Evolutionary conservation across 1,140 invertebrate genomes (phyloP).

Genomic region (Cylas formicarius): DNA sequence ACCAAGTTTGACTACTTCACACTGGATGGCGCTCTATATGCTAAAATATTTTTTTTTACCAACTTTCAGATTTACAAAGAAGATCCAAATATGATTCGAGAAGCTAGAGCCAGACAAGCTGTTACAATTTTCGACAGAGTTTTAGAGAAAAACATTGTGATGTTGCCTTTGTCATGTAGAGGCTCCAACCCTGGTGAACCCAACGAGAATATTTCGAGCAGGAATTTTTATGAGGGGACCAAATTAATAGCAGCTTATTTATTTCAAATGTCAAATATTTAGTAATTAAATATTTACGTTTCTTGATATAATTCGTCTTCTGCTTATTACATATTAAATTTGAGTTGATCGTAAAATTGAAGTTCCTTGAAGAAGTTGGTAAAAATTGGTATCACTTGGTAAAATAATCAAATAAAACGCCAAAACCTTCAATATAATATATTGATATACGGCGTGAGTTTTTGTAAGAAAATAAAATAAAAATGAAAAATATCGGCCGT

Average conservation of each 20-base stretch:
- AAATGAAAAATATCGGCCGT: too few species aligned
- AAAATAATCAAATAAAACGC: too few species aligned
- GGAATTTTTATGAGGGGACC: constrained; percentile 37
- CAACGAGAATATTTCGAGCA: constrained; percentile 35
- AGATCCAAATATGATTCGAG: constrained; percentile 38
- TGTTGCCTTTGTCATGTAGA: constrained; percentile 30
- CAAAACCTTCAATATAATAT: too few species aligned
- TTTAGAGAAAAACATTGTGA: constrained; percentile 32
- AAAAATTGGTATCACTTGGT: too few species aligned
- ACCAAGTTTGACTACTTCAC: too few species aligned
- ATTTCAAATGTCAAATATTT: constrained; percentile 25
- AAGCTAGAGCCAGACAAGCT: constrained; percentile 30
- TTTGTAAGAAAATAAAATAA: too few species aligned
- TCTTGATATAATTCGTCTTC: too few species aligned
- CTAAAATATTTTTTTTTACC: not conserved
- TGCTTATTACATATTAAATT: too few species aligned
- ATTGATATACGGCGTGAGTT: too few species aligned
- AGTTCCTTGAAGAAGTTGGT: too few species aligned
- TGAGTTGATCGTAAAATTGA: too few species aligned
- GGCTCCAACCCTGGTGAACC: constrained; percentile 28
- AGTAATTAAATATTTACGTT: too few species aligned
- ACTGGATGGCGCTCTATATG: not conserved
- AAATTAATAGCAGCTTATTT: constrained; percentile 38
- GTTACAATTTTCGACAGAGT: constrained; percentile 33
- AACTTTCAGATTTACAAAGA: constrained; percentile 38